phyloP scores from a whole-genome alignment of 53 echinoderm and acorn worm genomes.

The Paelopatides confundens region DNA sequence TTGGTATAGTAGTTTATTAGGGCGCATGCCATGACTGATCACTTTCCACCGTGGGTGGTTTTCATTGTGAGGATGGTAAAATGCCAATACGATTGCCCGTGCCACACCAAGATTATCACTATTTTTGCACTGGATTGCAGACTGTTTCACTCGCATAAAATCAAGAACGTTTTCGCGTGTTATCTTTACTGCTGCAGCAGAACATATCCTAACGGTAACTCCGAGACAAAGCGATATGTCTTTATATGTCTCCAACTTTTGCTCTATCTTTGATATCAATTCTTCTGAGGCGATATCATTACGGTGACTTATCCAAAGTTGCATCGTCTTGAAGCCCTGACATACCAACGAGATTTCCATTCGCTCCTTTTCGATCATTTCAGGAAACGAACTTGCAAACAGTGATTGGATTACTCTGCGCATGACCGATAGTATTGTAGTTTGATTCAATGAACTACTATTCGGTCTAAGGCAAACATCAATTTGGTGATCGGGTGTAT shows the following conservation, averaged over 20 bases:
- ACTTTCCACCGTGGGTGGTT: background rate
- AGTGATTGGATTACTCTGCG: background rate
- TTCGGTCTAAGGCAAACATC: constrained; percentile 3
- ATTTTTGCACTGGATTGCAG: background rate
- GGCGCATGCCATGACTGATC: background rate
- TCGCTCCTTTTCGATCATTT: background rate
- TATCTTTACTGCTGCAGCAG: no score
- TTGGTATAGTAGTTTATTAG: background rate
- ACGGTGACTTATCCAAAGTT: background rate
- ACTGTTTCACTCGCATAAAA: background rate
- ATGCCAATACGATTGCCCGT: background rate
- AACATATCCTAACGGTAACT: background rate
- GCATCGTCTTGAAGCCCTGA: background rate
- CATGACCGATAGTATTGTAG: background rate
- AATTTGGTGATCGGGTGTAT: background rate
- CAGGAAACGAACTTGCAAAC: background rate
- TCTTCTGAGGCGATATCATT: background rate
- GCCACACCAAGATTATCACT: background rate
- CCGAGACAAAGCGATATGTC: background rate
- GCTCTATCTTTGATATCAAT: background rate
- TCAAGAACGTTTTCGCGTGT: background rate
- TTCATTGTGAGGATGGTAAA: background rate
- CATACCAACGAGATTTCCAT: background rate
- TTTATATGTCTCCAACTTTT: background rate
- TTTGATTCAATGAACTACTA: background rate